Percentiles rank a stretch among this genome's conserved stretches.
Conservation (phyloP, 2,888 invertebrate genomes). For the Drosophila neutralis region DNA sequence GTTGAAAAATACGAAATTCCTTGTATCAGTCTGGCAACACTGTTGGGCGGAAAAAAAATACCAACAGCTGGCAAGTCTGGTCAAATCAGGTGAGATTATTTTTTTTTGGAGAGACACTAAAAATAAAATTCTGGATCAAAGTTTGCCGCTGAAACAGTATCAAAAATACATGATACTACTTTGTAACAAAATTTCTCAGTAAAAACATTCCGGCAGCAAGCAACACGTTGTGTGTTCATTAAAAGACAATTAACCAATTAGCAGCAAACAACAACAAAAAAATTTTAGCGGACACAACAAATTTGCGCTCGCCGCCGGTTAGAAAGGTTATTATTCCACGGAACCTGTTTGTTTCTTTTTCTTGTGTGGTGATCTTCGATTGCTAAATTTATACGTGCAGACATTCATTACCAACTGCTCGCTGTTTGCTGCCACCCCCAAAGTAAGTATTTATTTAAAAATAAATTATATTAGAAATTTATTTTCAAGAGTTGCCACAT, state of each 20-base stretch:
- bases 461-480: conserved; percentile 7
- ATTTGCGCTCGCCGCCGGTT: conserved; percentile 52
- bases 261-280: conserved; percentile 31
- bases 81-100: not conserved
- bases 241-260: conserved; percentile 40
- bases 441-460: conserved; percentile 39
- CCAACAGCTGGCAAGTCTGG: conserved; percentile 20
- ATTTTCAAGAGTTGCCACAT: conserved; percentile 41
- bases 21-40: conserved; percentile 31
- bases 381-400: conserved; percentile 36
- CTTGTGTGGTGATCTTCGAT: conserved; percentile 35
- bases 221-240: conserved; percentile 61
- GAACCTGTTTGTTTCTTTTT: conserved; percentile 20
- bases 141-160: conserved; percentile 48
- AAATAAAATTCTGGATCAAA: conserved; percentile 36
- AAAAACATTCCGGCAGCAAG: conserved; percentile 70
- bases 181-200: conserved; percentile 64
- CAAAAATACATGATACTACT: conserved; percentile 37
- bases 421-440: conserved; percentile 22
- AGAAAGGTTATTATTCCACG: conserved; percentile 47
- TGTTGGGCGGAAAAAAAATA: conserved; percentile 1
- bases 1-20: conserved; percentile 14
- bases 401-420: not conserved
- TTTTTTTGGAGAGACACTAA: conserved; percentile 4
- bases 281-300: conserved; percentile 41